Percentiles rank a stretch among this genome's conserved stretches.
Evolutionary conservation across 2,113 vertebrate genomes (phyloP).

Genomic region (Chrysemys picta): DNA sequence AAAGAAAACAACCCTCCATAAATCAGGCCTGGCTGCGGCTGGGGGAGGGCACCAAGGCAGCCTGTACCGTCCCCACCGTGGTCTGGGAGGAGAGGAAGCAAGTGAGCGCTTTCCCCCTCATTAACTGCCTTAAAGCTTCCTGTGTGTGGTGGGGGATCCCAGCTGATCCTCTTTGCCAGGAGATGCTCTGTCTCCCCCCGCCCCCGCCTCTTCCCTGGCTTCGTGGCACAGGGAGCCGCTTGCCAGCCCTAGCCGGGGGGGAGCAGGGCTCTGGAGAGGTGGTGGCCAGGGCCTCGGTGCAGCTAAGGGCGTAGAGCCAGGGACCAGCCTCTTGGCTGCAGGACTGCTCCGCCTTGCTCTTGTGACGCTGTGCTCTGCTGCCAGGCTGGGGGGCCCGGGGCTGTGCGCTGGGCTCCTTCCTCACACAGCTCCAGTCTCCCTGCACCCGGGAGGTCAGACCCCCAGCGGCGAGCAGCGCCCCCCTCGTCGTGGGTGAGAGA

Average conservation of each 20-base stretch:
- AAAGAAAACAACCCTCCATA: not conserved
- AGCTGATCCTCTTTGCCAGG: not conserved
- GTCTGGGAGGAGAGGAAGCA: not conserved
- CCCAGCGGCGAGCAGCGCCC: no score
- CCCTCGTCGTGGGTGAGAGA: no score
- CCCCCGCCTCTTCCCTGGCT: not conserved
- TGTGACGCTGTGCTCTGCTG: no score
- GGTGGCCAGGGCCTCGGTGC: not conserved
- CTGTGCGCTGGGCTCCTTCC: no score
- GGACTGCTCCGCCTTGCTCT: not conserved
- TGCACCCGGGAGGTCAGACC: no score
- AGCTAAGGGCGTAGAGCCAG: not conserved
- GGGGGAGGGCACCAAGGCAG: not conserved
- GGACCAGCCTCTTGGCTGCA: not conserved
- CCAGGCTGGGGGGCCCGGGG: no score
- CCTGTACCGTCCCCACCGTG: not conserved
- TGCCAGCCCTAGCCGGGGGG: no score
- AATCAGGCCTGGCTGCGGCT: not conserved
- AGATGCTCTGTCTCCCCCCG: fast-evolving
- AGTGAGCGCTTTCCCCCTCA: not conserved
- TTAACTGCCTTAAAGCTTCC: not conserved
- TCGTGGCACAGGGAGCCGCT: not conserved
- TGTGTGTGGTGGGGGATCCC: fast-evolving
- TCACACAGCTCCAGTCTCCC: no score
- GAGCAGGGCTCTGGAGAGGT: not conserved